Base-by-base conservation (phyloP, 2,888 invertebrate species). In the Herminia tarsipennalis region DNA sequence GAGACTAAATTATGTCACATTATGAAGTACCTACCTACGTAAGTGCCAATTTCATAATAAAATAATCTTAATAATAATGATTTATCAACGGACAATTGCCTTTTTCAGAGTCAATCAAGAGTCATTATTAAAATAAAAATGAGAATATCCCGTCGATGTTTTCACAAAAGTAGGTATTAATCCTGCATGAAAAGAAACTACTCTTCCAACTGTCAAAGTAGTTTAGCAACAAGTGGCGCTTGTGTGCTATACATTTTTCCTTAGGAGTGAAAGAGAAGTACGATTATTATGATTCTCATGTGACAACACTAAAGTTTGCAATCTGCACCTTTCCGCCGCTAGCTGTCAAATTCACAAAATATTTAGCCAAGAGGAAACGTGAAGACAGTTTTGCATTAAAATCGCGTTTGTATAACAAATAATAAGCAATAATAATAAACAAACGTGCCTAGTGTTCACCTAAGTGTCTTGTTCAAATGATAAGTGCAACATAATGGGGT, bases 401-500 rank as follows among this genome's bases (percentile, higher is more conserved):
- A 51, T 44, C 17, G 28, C 28, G 13, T 30, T 45, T 45, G 39
- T 27, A 45, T 28, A 43, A 44, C 10, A 40, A 49, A 14, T 37
- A 36, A 32, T 53, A 40, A 32, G 8, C 29, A 43, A 47, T 30
- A 46, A 35, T 50, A 47, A 12, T 48, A 49, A 10, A 48, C 30
- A 45, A 54, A 33, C 27, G 56, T 48, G 48, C 38, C 46, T 56
- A 33, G 22, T 50, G 45, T 51, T 41, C 44, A 42, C 33, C 9
- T 39, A 36, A 14, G 35, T 51, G 39, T 55, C 30, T 54, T 53
- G 42, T 60, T 59, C 69, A 68, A 62, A 81, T 84, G 81, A 63
- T 68, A 67, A 67, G 56, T 62, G 51, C 60, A 62, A 60, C 68
- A 83, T 71, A 67, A 91, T 90, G 90, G 88, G 86, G 57, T 91